These are phyloP conservation scores for Leptosomus discolor DNA, from an alignment of 2,113 vertebrate species.

Conservation along the genomic window DNA sequence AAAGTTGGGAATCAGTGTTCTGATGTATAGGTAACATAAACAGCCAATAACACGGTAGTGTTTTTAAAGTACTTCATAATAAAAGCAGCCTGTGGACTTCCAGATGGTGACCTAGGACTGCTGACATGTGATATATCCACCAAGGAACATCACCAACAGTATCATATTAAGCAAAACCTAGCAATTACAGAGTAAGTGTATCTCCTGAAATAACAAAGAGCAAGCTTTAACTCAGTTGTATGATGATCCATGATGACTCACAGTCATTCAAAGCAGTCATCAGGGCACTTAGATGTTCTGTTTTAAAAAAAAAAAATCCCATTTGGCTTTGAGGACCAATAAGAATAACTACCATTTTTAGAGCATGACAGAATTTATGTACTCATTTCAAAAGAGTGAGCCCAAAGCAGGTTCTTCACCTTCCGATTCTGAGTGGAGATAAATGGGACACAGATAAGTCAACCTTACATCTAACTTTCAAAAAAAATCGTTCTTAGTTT, in stretches of 20 bases:
- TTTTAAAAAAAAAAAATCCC: not conserved
- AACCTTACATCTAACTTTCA: not conserved
- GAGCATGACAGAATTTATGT: not conserved
- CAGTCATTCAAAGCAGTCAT: not conserved
- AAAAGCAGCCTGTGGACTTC: not conserved
- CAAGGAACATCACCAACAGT: not conserved
- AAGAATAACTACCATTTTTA: not conserved
- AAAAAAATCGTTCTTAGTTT: not conserved
- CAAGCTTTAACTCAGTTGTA: not conserved
- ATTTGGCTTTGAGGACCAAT: not conserved
- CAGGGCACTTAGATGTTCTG: fast-evolving
- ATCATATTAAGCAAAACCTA: not conserved
- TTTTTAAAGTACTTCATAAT: not conserved
- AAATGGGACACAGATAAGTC: not conserved
- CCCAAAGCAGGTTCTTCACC: not conserved
- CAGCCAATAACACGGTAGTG: not conserved
- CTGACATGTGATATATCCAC: not conserved
- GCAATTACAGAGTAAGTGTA: not conserved
- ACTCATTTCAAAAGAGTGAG: not conserved
- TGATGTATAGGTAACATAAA: not conserved
- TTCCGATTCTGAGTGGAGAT: not conserved
- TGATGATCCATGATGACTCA: not conserved
- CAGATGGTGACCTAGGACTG: not conserved
- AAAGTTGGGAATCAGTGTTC: not conserved
- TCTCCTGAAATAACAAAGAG: not conserved